Percentiles rank a stretch among this genome's conserved stretches.
Evolutionary conservation across 2,797 vertebrate species (phyloP).

Genomic region (Agapornis canus): DNA sequence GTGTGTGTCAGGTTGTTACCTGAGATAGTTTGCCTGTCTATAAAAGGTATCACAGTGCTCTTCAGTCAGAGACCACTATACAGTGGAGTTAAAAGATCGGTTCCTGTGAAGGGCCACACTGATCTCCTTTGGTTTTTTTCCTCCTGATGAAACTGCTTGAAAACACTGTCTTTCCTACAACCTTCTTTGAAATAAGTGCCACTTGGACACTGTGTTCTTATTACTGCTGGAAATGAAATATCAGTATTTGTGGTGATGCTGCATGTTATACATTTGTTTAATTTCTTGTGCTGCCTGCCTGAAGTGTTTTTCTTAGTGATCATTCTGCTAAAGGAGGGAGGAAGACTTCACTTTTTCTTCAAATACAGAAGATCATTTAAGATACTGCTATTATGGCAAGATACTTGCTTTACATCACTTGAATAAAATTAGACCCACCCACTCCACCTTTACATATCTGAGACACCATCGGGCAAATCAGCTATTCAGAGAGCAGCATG

Average conservation of each 20-base stretch:
- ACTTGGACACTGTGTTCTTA: fast-evolving
- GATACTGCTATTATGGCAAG: background rate
- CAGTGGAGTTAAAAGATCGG: background rate
- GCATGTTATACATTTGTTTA: background rate
- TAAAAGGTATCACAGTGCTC: background rate
- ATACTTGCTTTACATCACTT: background rate
- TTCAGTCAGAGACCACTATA: background rate
- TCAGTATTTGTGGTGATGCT: background rate
- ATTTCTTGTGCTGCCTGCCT: background rate
- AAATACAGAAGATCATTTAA: background rate
- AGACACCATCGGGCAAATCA: background rate
- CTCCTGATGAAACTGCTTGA: background rate
- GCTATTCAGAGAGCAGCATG: background rate
- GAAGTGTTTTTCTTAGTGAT: background rate
- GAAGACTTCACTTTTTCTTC: background rate
- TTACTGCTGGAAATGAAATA: background rate
- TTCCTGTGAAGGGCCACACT: background rate
- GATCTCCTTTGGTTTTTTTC: background rate
- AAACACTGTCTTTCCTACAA: background rate
- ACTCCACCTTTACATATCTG: background rate
- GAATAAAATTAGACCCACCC: background rate
- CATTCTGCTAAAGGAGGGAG: background rate
- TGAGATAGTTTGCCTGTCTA: background rate
- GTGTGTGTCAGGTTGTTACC: background rate
- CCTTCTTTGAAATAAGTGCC: background rate